Base-by-base conservation (phyloP, 92 coral and sea anemone genomes). In the Micromussa lordhowensis region DNA sequence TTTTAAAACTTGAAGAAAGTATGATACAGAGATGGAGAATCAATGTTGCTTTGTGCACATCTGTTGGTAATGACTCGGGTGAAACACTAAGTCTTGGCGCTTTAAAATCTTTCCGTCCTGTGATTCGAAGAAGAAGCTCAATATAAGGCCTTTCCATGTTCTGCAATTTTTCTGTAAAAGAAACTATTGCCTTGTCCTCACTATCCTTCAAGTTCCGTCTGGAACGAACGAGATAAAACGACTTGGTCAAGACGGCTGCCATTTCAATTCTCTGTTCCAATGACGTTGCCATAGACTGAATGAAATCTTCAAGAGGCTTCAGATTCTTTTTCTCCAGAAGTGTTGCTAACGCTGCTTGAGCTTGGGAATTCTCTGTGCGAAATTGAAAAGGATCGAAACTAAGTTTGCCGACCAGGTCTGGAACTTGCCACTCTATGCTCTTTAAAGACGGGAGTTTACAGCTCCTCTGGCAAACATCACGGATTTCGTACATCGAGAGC, bases 161-260 rank as follows among this genome's bases (percentile, higher is more conserved):
- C 63, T 30, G 18, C 16, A 96, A 9, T 35, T 88, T 75, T 34
- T 82, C 80, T 34, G 34, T 22, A 16, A 96, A 86, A 63, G 86
- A 89, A 32, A 83, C 82, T 7, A 90, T 94, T 26, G 85, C 94
- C 63, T 90, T 91, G 72, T 90, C 93, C 48, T 98, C 99, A 31
- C 93, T 94, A 87, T 94, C 98, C 85, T 90, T 92, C 61, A 90
- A 71, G 76, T 75, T 68, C 17, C 96, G 92, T 61, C 71, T 75
- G 3, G 99, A 95, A 70, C 96, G 96, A 77, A 93, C 91, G 0
- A 94, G 82, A 80, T 91, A 96, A 87, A 98, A 90, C 88, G 85
- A 79, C 76, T 96, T 93, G 17, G 75, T 69, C 32, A 94, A 68
- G 38, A 91, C 83, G 21, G 93, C 94, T 35, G 96, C 92, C 82